Conservation (phyloP, 2,888 invertebrate genomes). For the Perizoma affinitatum region DNA sequence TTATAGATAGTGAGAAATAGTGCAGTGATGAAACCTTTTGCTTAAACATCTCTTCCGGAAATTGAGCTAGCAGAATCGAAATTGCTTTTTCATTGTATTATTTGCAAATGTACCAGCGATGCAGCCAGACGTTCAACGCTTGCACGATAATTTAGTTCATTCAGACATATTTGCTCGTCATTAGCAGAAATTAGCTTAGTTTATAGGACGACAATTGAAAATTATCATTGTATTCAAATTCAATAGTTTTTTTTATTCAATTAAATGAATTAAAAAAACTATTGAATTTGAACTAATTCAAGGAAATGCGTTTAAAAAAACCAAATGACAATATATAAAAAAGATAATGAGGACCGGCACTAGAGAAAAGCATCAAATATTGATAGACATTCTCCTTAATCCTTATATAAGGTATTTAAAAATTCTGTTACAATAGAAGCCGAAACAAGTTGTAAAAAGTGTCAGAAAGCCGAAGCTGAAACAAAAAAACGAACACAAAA, state of each 20-base stretch:
- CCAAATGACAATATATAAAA: no score
- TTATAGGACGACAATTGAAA: no score
- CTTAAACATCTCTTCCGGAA: conserved; percentile 67
- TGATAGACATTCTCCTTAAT: neutral
- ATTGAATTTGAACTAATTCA: no score
- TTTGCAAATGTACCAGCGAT: conserved; percentile 53
- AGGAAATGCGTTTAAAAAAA: no score
- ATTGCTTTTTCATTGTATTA: conserved; percentile 80
- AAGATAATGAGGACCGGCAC: no score
- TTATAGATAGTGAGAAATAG: conserved; percentile 19
- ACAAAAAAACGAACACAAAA: conserved; percentile 40
- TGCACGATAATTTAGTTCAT: conserved; percentile 47
- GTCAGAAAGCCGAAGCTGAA: conserved; percentile 23
- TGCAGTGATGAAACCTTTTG: conserved; percentile 34
- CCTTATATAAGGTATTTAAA: neutral
- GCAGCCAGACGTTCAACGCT: conserved; percentile 47
- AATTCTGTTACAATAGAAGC: conserved; percentile 1
- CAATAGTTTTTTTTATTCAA: no score
- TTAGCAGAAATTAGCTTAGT: no score
- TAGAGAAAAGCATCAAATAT: neutral
- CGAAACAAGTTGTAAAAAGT: conserved; percentile 7
- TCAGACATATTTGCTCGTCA: conserved; percentile 25
- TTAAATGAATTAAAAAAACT: no score
- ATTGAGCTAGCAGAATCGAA: conserved; percentile 69
- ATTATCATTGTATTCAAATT: no score